A percentile compares a stretch with the other conserved stretches of the same genome.
These are phyloP conservation scores for Drosophila atripex DNA, from an alignment of 2,888 invertebrate species.

Conservation along the genomic window DNA sequence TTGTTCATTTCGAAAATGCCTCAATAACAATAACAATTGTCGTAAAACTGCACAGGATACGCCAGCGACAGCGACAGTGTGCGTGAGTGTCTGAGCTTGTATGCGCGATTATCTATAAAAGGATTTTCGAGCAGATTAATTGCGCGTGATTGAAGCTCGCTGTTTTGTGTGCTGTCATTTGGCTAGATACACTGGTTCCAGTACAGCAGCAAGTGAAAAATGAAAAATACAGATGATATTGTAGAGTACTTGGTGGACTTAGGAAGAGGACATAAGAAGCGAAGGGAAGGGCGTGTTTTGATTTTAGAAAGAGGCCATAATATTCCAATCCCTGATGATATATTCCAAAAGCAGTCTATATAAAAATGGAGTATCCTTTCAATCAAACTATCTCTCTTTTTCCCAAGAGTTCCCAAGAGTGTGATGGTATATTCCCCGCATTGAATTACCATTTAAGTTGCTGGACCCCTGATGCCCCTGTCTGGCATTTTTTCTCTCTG, in stretches of 20 bases:
- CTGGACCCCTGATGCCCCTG: constrained; percentile 12
- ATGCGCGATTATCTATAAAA: constrained; percentile 80
- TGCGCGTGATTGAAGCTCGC: constrained; percentile 77
- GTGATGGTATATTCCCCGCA: constrained; percentile 33
- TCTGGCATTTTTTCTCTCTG: constrained; percentile 36
- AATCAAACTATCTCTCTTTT: constrained; percentile 1
- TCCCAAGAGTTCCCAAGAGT: constrained; percentile 24
- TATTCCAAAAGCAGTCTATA: no score
- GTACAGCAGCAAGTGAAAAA: background rate
- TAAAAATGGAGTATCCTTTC: background rate
- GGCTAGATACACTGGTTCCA: constrained; percentile 54
- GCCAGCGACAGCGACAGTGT: constrained; percentile 23
- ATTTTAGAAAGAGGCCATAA: background rate
- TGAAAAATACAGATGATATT: background rate
- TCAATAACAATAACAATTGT: constrained; percentile 80
- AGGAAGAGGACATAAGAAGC: constrained; percentile 6
- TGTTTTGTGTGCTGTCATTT: constrained; percentile 56
- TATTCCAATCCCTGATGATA: no score
- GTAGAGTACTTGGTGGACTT: no score
- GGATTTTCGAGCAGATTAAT: constrained; percentile 80
- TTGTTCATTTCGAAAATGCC: constrained; percentile 81
- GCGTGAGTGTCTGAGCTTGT: constrained; percentile 42
- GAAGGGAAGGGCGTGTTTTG: no score
- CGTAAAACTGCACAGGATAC: constrained; percentile 78
- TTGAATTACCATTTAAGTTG: constrained; percentile 36